Percentiles rank a stretch among this genome's conserved stretches.
These are phyloP conservation scores for Anthophora plumipes DNA, from an alignment of 2,888 invertebrate genomes.

Conservation along the genomic window DNA sequence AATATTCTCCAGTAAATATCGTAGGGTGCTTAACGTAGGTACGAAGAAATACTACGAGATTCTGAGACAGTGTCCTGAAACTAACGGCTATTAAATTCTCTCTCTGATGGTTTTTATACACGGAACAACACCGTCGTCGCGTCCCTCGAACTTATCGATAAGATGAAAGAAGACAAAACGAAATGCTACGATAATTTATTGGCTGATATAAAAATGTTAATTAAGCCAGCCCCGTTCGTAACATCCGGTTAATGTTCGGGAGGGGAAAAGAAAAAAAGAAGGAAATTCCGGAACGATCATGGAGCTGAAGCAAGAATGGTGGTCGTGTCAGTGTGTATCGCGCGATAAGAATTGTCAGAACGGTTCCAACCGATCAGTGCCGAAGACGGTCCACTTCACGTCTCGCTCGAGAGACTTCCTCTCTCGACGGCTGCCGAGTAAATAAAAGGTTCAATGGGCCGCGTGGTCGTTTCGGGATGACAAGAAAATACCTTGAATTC, in stretches of 20 bases:
- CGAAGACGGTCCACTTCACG: conserved; percentile 60
- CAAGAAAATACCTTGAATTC: conserved; percentile 76
- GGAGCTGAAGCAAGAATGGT: neutral
- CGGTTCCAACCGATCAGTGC: conserved; percentile 57
- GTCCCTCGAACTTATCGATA: neutral
- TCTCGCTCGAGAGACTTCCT: conserved; percentile 66
- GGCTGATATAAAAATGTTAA: conserved; percentile 5
- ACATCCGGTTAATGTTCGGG: neutral
- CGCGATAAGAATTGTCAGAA: conserved; percentile 53
- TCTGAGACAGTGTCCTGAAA: neutral
- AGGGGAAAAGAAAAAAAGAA: too few relatives aligned
- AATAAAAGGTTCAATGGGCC: conserved; percentile 77
- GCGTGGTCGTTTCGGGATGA: conserved; percentile 70
- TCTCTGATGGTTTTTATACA: neutral
- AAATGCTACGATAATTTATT: conserved; percentile 16
- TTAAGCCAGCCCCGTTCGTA: conserved; percentile 17
- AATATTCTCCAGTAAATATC: neutral
- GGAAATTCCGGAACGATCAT: neutral
- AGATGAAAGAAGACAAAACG: too few relatives aligned
- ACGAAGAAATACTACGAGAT: neutral
- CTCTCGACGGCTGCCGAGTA: conserved; percentile 66
- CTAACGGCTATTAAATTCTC: conserved; percentile 4
- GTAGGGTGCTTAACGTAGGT: neutral
- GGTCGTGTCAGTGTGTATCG: conserved; percentile 4
- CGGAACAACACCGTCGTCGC: neutral